A percentile compares a stretch with the other conserved stretches of the same genome.
phyloP scores from a whole-genome alignment of 2,113 vertebrate genomes.

The Hippocampus comes region DNA sequence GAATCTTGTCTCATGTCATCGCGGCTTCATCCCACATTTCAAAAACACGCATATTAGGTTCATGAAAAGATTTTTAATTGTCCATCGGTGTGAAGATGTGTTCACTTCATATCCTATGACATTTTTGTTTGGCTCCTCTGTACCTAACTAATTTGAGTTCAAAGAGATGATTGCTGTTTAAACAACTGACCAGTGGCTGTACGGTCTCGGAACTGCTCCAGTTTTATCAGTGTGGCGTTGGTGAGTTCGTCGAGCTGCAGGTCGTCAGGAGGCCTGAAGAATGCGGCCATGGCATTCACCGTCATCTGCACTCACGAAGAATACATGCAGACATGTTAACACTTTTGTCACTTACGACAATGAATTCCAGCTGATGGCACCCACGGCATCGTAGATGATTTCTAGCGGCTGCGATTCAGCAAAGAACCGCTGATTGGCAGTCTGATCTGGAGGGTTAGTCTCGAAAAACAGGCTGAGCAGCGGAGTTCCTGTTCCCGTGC shows the following conservation, averaged over 20 bases:
- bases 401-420: conserved; percentile 90
- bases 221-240: conserved; percentile 90
- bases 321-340: background rate
- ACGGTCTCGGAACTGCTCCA: conserved; percentile 95
- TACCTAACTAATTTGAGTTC: background rate
- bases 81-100: too few species aligned
- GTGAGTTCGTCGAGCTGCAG: conserved; percentile 89
- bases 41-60: too few species aligned
- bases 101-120: too few species aligned
- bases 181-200: conserved; percentile 86
- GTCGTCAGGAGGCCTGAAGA: conserved; percentile 89
- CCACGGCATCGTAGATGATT: conserved; percentile 95
- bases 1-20: too few species aligned
- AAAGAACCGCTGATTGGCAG: conserved; percentile 82
- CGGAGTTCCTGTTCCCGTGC: conserved; percentile 67
- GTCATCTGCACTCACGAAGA: conserved; percentile 75
- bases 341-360: background rate
- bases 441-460: conserved; percentile 88
- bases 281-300: conserved; percentile 85
- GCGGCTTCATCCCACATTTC: too few species aligned
- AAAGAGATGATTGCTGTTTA: background rate
- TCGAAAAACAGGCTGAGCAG: conserved; percentile 89
- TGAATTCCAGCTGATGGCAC: conserved; percentile 30
- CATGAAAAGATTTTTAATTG: too few species aligned
- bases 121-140: background rate